Evolutionary conservation across 2,797 vertebrate genomes (phyloP), one percentile per base, ranked within the genome.

Genomic region (Caiman crocodilus): DNA sequence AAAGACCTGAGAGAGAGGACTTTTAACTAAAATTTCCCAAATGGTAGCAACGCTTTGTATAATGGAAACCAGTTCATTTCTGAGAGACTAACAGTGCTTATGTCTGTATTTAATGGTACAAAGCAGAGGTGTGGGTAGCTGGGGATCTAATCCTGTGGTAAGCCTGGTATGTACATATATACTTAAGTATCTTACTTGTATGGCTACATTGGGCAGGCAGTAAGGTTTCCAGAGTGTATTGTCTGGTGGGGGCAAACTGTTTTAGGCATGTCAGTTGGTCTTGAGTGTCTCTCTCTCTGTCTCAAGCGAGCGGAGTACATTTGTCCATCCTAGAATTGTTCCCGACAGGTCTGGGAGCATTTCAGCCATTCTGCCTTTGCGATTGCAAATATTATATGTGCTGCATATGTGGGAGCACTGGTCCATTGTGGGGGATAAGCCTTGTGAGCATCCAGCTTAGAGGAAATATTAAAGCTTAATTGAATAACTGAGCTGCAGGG

Each of bases 181-280:
- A 0, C 15, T 73, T 4, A 23, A 76, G 14, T 20, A 35, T 6
- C 14, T 0, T 0, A 4, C 25, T 76, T 0, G 0, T 32, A 17
- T 35, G 71, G 35, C 59, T 67, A 32, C 87, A 28, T 78, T 85
- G 71, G 73, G 58, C 85, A 57, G 83, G 18, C 30, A 59, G 4
- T 16, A 57, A 64, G 35, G 4, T 20, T 6, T 25, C 17, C 9
- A 21, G n/a, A 67, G 13, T 1, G 0, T 23, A 32, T 67, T 1
- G 7, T 69, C 73, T 82, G 20, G 76, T 87, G 56, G 50, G 74
- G 55, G 30, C 82, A 75, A 74, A 55, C 3, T 0, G 21, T 20
- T 0, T 85, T 84, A 85, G 90, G 30, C 3, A 1, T 18, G 21
- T 89, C 50, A 28, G 35, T 85, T 77, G 17, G 20, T 75, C 9